Percentiles rank a stretch among this genome's conserved stretches.
Evolutionary conservation across 2,113 vertebrate genomes (phyloP).

Genomic region (Apteryx mantelli): DNA sequence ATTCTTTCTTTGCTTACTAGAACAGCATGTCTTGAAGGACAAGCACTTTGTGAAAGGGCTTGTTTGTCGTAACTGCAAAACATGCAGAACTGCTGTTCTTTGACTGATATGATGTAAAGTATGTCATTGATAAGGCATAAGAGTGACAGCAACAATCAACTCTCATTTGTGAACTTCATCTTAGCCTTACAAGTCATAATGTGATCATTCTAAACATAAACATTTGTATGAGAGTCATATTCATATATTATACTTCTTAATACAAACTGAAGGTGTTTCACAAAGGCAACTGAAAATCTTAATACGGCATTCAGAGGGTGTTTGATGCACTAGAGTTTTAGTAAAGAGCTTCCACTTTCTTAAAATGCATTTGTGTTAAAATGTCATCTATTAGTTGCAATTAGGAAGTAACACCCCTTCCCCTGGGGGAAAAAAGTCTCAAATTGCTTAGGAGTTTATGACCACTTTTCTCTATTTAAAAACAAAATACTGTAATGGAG

Average conservation of each 20-base stretch:
- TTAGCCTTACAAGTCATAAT: neutral
- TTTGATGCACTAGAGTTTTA: neutral
- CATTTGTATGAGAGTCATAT: neutral
- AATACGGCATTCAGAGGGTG: neutral
- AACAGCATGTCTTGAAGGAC: neutral
- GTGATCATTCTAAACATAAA: neutral
- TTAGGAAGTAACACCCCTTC: neutral
- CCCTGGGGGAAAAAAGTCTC: neutral
- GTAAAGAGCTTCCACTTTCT: neutral
- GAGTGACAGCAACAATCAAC: neutral
- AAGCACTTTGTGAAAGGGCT: neutral
- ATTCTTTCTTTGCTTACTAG: neutral
- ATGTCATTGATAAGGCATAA: neutral
- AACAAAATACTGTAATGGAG: neutral
- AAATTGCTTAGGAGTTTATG: neutral
- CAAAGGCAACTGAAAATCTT: neutral
- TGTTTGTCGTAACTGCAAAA: neutral
- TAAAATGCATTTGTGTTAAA: neutral
- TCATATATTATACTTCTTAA: fast-evolving
- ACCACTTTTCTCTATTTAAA: neutral
- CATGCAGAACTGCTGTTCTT: neutral
- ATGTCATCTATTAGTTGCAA: neutral
- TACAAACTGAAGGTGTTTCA: neutral
- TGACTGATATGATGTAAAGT: neutral
- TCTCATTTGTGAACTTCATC: neutral